Evolutionary conservation across 2,888 invertebrate species (phyloP).

Genomic region (Coelinius sp.): DNA sequence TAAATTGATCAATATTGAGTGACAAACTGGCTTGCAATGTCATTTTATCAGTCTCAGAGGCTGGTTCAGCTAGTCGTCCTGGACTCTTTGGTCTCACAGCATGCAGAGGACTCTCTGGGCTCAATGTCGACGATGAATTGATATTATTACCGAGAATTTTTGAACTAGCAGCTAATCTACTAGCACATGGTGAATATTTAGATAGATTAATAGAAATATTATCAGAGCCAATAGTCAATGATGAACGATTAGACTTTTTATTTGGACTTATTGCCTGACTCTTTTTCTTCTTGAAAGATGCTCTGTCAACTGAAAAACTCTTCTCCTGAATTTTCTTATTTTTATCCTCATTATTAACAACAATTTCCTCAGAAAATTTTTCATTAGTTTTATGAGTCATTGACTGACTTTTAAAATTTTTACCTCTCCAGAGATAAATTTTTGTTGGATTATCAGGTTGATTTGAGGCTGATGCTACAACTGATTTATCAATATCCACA

Average conservation of each 20-base stretch:
- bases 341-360: slow-evolving; percentile 30
- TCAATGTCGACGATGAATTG: slow-evolving; percentile 45
- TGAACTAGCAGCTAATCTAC: slow-evolving; percentile 66
- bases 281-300: slow-evolving; percentile 44
- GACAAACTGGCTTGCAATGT: slow-evolving; percentile 59
- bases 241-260: slow-evolving; percentile 63
- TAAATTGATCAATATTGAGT: slow-evolving; percentile 56
- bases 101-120: slow-evolving; percentile 64
- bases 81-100: slow-evolving; percentile 60
- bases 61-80: slow-evolving; percentile 47
- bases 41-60: slow-evolving; percentile 48
- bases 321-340: slow-evolving; percentile 39
- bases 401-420: slow-evolving; percentile 49
- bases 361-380: slow-evolving; percentile 45
- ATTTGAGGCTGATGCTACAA: slow-evolving; percentile 43
- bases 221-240: slow-evolving; percentile 62
- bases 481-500: slow-evolving; percentile 31
- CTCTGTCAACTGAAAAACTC: slow-evolving; percentile 49
- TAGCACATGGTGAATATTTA: slow-evolving; percentile 68
- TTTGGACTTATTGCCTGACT: slow-evolving; percentile 53
- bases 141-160: slow-evolving; percentile 63
- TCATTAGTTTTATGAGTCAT: slow-evolving; percentile 48
- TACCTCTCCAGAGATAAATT: slow-evolving; percentile 55
- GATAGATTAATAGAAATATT: slow-evolving; percentile 63
- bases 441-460: slow-evolving; percentile 41